A percentile compares a stretch with the other conserved stretches of the same genome.
These are phyloP conservation scores for Listrodromus nycthemerus DNA, from an alignment of 2,888 invertebrate species.

Conservation along the genomic window DNA sequence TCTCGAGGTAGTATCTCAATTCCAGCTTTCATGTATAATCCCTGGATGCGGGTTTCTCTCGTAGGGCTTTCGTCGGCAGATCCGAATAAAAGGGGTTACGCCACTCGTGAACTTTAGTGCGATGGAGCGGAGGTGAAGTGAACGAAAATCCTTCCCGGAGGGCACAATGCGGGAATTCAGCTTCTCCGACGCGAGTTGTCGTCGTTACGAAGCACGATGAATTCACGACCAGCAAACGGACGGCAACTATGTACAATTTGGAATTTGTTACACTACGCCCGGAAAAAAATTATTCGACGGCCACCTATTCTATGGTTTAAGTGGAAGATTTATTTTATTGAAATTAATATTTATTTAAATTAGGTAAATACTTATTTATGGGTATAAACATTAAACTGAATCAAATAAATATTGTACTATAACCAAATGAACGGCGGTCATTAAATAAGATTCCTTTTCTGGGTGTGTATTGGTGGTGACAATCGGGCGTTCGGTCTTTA, in stretches of 20 bases:
- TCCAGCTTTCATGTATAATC: conserved; percentile 59
- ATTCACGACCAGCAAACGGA: conserved; percentile 61
- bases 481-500: neutral
- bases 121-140: conserved; percentile 49
- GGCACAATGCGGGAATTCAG: conserved; percentile 57
- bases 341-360: too few species aligned
- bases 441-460: too few species aligned
- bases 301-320: too few species aligned
- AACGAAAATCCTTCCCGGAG: conserved; percentile 65
- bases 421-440: too few species aligned
- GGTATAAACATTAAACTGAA: too few species aligned
- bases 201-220: conserved; percentile 34
- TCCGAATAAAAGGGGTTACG: conserved; percentile 63
- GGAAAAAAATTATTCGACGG: too few species aligned
- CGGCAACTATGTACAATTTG: too few species aligned
- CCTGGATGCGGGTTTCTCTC: conserved; percentile 56
- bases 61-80: conserved; percentile 49
- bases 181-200: conserved; percentile 41
- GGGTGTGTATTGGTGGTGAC: neutral
- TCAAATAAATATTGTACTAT: too few species aligned
- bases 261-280: too few species aligned
- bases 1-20: conserved; percentile 63
- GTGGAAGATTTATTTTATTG: too few species aligned
- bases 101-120: conserved; percentile 35
- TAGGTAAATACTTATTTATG: too few species aligned